These are phyloP conservation scores for Theocolax elegans DNA, from an alignment of 1,140 invertebrate species.

Conservation along the genomic window DNA sequence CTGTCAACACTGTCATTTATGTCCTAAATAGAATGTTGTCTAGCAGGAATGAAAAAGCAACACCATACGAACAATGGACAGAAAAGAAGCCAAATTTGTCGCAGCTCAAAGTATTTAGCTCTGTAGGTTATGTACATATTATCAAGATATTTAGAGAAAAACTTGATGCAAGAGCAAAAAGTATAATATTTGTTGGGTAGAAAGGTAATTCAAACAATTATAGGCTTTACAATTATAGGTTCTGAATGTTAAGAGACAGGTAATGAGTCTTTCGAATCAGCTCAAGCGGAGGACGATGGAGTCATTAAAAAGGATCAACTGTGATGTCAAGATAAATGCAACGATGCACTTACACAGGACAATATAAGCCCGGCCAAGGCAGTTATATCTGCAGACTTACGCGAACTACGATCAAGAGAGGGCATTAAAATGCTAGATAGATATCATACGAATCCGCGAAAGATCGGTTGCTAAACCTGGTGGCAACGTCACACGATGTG, in stretches of 20 bases:
- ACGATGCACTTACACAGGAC: not conserved
- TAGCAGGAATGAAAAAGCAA: constrained; percentile 29
- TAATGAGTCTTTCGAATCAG: no score
- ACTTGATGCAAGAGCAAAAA: constrained; percentile 53
- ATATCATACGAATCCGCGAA: not conserved
- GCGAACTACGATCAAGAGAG: not conserved
- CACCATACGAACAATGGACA: constrained; percentile 47
- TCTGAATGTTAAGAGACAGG: no score
- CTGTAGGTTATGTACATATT: constrained; percentile 49
- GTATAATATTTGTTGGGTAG: constrained; percentile 64
- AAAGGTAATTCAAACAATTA: constrained; percentile 57
- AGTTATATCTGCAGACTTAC: no score
- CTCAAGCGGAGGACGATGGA: not conserved
- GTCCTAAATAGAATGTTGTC: constrained; percentile 26
- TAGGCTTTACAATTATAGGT: constrained; percentile 51
- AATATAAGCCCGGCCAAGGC: not conserved
- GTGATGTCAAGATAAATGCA: not conserved
- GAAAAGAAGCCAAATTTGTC: constrained; percentile 41
- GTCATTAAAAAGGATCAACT: not conserved
- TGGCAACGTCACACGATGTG: no score
- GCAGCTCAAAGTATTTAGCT: constrained; percentile 58
- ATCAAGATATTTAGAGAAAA: constrained; percentile 52
- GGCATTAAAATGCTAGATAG: not conserved
- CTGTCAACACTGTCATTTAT: not conserved
- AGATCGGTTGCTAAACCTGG: no score